Conservation (phyloP, 2,888 invertebrate species). For the Timandra comae region DNA sequence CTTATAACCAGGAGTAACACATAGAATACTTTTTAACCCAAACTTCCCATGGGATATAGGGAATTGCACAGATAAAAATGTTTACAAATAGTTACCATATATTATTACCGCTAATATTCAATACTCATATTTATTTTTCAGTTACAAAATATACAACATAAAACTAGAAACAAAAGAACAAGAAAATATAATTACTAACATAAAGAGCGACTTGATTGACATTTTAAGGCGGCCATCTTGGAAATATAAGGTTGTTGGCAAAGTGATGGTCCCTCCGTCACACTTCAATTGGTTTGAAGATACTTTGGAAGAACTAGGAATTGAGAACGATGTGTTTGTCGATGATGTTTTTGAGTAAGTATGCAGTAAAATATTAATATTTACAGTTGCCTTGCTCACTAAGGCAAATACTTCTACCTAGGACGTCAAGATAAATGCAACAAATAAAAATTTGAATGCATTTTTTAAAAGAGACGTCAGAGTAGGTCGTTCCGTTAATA, state of each 20-base stretch:
- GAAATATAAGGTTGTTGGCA: constrained; percentile 37
- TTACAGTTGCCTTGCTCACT: not conserved
- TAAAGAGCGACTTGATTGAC: constrained; percentile 45
- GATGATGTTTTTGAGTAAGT: constrained; percentile 55
- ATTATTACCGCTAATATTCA: too few relatives aligned
- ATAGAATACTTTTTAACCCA: too few relatives aligned
- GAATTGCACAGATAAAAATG: too few relatives aligned
- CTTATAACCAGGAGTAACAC: too few relatives aligned
- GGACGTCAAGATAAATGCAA: not conserved
- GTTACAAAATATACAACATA: constrained; percentile 52
- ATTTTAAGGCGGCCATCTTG: constrained; percentile 46
- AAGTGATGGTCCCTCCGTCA: constrained; percentile 52
- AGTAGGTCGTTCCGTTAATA: too few relatives aligned
- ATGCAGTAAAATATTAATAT: not conserved
- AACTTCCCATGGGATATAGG: too few relatives aligned
- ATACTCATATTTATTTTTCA: constrained; percentile 18
- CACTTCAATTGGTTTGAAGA: constrained; percentile 51
- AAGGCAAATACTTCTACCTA: too few relatives aligned
- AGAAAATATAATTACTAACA: constrained; percentile 30
- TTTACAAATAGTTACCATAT: too few relatives aligned
- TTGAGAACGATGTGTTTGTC: constrained; percentile 35
- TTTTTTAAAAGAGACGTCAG: too few relatives aligned
- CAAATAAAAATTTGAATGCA: too few relatives aligned
- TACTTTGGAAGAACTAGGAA: constrained; percentile 29
- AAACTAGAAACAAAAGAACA: constrained; percentile 32